phyloP scores from a whole-genome alignment of 2,888 invertebrate genomes.

The Nomada ferruginata region DNA sequence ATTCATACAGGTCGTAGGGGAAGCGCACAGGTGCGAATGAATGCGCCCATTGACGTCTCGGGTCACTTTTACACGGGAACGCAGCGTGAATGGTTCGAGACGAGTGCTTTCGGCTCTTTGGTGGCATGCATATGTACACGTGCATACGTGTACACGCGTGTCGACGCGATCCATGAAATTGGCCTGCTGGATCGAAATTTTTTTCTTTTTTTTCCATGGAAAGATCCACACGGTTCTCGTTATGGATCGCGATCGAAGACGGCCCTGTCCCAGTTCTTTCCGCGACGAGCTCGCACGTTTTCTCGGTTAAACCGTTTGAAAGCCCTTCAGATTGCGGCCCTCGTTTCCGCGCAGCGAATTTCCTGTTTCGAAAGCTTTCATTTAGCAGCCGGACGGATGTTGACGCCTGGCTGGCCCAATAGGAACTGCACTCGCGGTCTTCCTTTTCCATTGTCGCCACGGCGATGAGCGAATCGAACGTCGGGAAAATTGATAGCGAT shows the following conservation, averaged over 20 bases:
- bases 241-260: conserved; percentile 27
- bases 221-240: not conserved
- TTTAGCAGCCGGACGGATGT: conserved; percentile 29
- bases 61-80: conserved; percentile 35
- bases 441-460: not conserved
- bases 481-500: no score
- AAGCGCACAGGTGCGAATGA: conserved; percentile 62
- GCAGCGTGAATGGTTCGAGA: conserved; percentile 50
- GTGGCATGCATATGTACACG: not conserved
- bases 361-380: conserved; percentile 35
- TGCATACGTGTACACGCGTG: not conserved
- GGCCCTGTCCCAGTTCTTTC: conserved; percentile 34
- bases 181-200: conserved; percentile 7
- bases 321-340: conserved; percentile 5
- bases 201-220: not conserved
- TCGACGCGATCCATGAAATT: not conserved
- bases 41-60: conserved; percentile 63
- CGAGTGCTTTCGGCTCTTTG: conserved; percentile 29
- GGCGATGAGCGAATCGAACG: not conserved
- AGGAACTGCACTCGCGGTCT: not conserved
- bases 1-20: conserved; percentile 52
- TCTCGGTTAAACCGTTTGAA: conserved; percentile 7
- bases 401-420: conserved; percentile 27
- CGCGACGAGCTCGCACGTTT: not conserved
- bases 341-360: conserved; percentile 27